These are phyloP conservation scores for Brachylomia viminalis DNA, from an alignment of 2,888 invertebrate genomes.

Conservation along the genomic window DNA sequence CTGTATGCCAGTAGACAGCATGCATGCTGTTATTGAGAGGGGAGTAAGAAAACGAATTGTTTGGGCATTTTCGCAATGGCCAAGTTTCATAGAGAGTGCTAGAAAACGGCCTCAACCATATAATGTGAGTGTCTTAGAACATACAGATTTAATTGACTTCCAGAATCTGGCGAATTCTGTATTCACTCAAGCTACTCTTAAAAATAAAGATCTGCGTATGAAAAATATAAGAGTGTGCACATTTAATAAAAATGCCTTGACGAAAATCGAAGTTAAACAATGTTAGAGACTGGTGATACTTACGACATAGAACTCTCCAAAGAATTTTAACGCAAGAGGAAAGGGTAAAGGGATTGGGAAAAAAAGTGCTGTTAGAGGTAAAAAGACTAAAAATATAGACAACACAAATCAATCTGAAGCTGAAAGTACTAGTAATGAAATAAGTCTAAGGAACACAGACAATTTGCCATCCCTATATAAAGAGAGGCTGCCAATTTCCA, in stretches of 20 bases:
- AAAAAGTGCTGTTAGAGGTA: slow-evolving; percentile 12
- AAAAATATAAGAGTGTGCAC: slow-evolving; percentile 35
- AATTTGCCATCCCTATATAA: slow-evolving; percentile 5
- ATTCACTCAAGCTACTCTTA: slow-evolving; percentile 34
- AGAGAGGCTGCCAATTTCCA: slow-evolving; percentile 16
- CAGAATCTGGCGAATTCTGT: slow-evolving; percentile 23
- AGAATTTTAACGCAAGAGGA: slow-evolving; percentile 12
- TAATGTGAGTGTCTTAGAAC: slow-evolving; percentile 40
- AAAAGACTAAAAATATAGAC: slow-evolving; percentile 3
- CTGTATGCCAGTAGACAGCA: slow-evolving; percentile 70
- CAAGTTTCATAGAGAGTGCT: slow-evolving; percentile 53
- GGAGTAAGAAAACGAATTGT: slow-evolving; percentile 59
- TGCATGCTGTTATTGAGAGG: slow-evolving; percentile 64
- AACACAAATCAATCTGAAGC: background rate
- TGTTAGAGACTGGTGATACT: slow-evolving; percentile 28
- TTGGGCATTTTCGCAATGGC: slow-evolving; percentile 67
- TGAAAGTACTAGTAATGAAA: slow-evolving; percentile 4
- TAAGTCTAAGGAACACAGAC: slow-evolving; percentile 9
- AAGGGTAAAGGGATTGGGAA: slow-evolving; percentile 18
- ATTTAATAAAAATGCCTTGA: slow-evolving; percentile 28
- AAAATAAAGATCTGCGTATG: slow-evolving; percentile 36
- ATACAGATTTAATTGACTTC: slow-evolving; percentile 37
- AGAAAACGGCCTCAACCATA: slow-evolving; percentile 58
- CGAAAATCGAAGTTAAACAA: slow-evolving; percentile 33
- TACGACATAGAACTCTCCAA: slow-evolving; percentile 28